Percentiles rank a stretch among this genome's conserved stretches.
phyloP scores from a whole-genome alignment of 2,797 vertebrate species.

The Phoxinus dragarum region DNA sequence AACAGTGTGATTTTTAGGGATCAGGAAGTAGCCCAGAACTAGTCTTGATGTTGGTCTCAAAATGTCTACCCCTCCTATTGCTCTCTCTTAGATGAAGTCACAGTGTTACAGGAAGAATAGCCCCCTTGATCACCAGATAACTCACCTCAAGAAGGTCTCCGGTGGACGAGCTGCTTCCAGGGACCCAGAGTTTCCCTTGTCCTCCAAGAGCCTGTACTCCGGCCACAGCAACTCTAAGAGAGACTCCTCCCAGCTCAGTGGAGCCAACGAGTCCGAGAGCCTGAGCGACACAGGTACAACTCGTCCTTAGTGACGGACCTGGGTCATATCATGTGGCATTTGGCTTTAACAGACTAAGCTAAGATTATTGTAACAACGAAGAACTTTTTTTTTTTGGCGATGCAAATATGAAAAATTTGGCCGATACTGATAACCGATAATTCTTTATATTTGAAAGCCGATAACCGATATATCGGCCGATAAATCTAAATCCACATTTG shows the following conservation, averaged over 20 bases:
- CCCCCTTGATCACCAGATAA: conserved; percentile 71
- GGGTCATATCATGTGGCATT: background rate
- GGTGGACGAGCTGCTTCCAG: conserved; percentile 82
- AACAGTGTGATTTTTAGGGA: background rate
- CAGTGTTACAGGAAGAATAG: conserved; percentile 80
- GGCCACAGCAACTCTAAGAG: conserved; percentile 76
- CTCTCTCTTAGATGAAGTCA: conserved; percentile 81
- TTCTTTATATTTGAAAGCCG: too few species aligned
- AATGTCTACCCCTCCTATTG: background rate
- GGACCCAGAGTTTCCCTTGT: conserved; percentile 80
- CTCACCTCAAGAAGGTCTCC: conserved; percentile 86
- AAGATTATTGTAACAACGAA: background rate
- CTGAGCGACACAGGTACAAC: conserved; percentile 80
- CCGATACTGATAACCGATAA: too few species aligned
- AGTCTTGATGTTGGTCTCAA: background rate
- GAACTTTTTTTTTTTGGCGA: background rate
- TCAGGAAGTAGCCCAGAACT: background rate
- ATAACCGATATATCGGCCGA: too few species aligned
- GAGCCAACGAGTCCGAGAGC: conserved; percentile 70
- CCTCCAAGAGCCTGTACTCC: conserved; percentile 72
- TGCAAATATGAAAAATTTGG: too few species aligned
- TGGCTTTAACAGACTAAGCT: conserved; percentile 3
- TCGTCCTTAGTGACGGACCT: conserved; percentile 7
- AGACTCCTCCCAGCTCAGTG: conserved; percentile 72
- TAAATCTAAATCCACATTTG: too few species aligned